These are phyloP conservation scores for Notechis scutatus DNA, from an alignment of 2,113 vertebrate species.

Conservation along the genomic window DNA sequence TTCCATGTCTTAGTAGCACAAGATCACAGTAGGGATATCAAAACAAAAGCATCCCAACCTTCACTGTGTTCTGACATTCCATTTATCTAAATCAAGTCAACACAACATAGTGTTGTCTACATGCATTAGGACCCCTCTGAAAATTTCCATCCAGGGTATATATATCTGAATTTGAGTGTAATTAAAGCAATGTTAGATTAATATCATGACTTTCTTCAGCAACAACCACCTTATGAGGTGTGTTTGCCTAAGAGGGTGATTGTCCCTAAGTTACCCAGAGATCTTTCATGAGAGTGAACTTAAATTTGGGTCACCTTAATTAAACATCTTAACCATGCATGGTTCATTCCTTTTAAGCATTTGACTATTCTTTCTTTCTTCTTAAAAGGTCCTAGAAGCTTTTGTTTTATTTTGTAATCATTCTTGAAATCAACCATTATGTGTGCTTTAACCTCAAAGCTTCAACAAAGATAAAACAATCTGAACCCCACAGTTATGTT, in stretches of 20 bases:
- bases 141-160: not conserved
- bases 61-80: not conserved
- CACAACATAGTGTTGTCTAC: not conserved
- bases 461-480: conserved; percentile 51
- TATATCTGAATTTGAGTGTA: not conserved
- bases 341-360: not conserved
- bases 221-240: not conserved
- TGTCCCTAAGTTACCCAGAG: not conserved
- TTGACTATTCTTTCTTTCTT: not conserved
- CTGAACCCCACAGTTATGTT: conserved; percentile 6
- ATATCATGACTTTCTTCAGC: not conserved
- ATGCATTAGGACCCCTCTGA: not conserved
- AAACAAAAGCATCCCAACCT: not conserved
- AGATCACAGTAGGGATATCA: not conserved
- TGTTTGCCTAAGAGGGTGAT: not conserved
- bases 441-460: conserved; percentile 43
- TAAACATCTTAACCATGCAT: not conserved
- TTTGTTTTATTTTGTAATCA: conserved; percentile 49
- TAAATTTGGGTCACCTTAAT: not conserved
- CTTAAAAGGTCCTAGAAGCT: not conserved
- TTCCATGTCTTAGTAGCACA: not conserved
- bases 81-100: not conserved
- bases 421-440: conserved; percentile 53
- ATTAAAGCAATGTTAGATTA: not conserved
- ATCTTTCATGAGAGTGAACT: not conserved